These are phyloP conservation scores for Tolypeutes matacus DNA, from an alignment of 2,797 vertebrate genomes.

Conservation along the genomic window DNA sequence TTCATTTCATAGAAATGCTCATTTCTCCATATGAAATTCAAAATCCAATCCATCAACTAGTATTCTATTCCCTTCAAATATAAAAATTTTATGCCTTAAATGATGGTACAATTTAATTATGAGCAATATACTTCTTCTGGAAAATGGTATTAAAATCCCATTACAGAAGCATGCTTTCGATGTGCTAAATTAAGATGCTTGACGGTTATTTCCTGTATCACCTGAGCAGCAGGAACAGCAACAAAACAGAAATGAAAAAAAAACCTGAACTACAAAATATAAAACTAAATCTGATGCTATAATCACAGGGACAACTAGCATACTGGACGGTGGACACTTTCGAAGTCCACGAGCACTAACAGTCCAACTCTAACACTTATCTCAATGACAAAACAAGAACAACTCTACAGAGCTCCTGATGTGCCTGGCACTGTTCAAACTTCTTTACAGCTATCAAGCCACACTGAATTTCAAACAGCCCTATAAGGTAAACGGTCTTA, in stretches of 20 bases:
- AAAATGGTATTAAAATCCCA: conserved; percentile 35
- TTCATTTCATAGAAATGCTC: background rate
- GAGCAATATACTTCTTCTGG: background rate
- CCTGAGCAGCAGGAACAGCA: background rate
- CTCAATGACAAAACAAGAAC: background rate
- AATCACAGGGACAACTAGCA: background rate
- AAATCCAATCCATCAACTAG: background rate
- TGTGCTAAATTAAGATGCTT: background rate
- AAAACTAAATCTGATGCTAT: conserved; percentile 10
- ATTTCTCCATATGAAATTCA: background rate
- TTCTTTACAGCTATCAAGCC: background rate
- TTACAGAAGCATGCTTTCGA: conserved; percentile 26
- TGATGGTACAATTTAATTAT: background rate
- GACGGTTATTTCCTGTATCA: background rate
- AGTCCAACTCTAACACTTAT: background rate
- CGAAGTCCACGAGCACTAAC: no score
- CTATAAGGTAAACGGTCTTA: background rate
- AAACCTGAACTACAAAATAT: conserved; percentile 29
- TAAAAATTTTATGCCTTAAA: background rate
- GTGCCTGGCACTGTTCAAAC: background rate
- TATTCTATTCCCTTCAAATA: background rate
- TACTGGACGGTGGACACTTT: background rate
- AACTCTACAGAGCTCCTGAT: background rate
- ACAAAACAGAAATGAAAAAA: conserved; percentile 50
- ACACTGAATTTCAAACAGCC: background rate